A percentile compares a stretch with the other conserved stretches of the same genome.
Conservation (phyloP, 1,140 invertebrate genomes). For the Scaptomyza graminum region DNA sequence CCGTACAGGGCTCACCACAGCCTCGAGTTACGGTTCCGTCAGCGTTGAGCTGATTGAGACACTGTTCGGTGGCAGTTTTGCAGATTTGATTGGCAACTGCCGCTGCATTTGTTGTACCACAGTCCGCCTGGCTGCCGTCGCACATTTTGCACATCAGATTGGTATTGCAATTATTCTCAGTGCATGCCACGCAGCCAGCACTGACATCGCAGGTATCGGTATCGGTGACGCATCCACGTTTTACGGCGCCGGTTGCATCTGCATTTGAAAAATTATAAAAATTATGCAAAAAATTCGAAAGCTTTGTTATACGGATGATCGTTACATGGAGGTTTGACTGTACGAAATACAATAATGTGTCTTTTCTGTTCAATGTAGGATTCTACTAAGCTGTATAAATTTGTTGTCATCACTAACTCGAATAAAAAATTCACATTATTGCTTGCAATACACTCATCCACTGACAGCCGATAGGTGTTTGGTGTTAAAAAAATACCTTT, state of each 20-base stretch:
- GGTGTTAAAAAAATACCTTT: not conserved
- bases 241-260: slow-evolving; percentile 14
- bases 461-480: slow-evolving; percentile 5
- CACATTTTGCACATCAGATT: slow-evolving; percentile 54
- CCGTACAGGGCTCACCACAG: slow-evolving; percentile 25
- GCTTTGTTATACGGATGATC: too few species aligned
- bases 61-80: slow-evolving; percentile 8
- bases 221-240: slow-evolving; percentile 42
- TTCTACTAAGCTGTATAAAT: too few species aligned
- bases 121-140: slow-evolving; percentile 4
- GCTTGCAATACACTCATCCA: too few species aligned
- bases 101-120: slow-evolving; percentile 17
- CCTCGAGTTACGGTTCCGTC: slow-evolving; percentile 35
- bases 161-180: slow-evolving; percentile 43
- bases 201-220: too few species aligned
- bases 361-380: too few species aligned
- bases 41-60: slow-evolving; percentile 19
- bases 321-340: too few species aligned
- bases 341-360: too few species aligned
- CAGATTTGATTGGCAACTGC: slow-evolving; percentile 10
- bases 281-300: too few species aligned
- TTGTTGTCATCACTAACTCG: slow-evolving; percentile 4
- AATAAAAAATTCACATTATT: not conserved
- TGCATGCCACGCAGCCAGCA: not conserved
- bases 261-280: not conserved